These are phyloP conservation scores for Brachionus rotundiformis DNA, from an alignment of 1,140 invertebrate genomes.

Conservation along the genomic window DNA sequence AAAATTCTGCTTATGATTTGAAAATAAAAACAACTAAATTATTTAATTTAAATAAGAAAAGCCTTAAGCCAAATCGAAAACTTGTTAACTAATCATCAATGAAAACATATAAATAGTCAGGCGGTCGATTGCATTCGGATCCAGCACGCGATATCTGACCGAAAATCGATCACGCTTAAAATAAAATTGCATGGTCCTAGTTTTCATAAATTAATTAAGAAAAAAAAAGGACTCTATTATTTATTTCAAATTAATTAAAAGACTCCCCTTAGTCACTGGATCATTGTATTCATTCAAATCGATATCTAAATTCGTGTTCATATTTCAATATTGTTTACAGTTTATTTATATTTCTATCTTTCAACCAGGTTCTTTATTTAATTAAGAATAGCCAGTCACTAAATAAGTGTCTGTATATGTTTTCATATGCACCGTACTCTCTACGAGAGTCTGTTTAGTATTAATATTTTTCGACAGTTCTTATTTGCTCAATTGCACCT, in stretches of 20 bases:
- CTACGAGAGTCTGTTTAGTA: neutral
- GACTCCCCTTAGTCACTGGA: neutral
- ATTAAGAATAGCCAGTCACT: constrained; percentile 20
- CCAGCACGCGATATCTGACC: neutral
- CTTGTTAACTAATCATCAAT: constrained; percentile 27
- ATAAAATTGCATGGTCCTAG: neutral
- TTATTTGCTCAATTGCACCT: constrained; percentile 13
- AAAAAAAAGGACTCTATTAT: constrained; percentile 4
- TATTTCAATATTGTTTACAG: constrained; percentile 12
- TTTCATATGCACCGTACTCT: neutral
- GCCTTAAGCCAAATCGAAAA: constrained; percentile 14
- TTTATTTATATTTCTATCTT: constrained; percentile 40
- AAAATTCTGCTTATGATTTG: constrained; percentile 8
- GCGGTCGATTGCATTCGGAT: neutral
- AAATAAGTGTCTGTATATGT: neutral
- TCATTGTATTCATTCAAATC: constrained; percentile 18
- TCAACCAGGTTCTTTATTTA: constrained; percentile 30
- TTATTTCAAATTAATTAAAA: constrained; percentile 38
- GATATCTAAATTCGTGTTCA: constrained; percentile 9
- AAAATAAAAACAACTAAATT: constrained; percentile 19
- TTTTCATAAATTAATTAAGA: constrained; percentile 24
- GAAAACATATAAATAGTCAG: constrained; percentile 21
- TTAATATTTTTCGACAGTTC: constrained; percentile 15
- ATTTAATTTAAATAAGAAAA: constrained; percentile 2
- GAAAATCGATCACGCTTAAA: constrained; percentile 9